These are phyloP conservation scores for Pemphigus obesinymphae DNA, from an alignment of 1,140 invertebrate genomes.

Conservation along the genomic window DNA sequence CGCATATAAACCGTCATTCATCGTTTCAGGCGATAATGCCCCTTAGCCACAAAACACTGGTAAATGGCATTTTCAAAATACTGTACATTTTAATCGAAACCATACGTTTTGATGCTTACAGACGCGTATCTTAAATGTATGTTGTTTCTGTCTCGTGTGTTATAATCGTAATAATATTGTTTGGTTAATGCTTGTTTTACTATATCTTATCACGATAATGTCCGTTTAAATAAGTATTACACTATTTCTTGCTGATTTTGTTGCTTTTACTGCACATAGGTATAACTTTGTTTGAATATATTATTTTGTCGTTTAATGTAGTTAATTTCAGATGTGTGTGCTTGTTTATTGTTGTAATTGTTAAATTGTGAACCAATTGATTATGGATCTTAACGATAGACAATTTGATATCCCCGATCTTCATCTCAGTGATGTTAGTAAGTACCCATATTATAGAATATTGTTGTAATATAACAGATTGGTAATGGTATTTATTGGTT, in stretches of 20 bases:
- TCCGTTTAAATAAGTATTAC: not conserved
- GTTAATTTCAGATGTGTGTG: conserved; percentile 23
- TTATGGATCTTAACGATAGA: conserved; percentile 45
- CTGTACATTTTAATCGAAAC: not conserved
- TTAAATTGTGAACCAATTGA: conserved; percentile 19
- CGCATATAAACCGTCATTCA: not conserved
- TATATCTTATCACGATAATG: not conserved
- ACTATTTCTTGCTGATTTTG: not conserved
- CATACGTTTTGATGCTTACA: too few species aligned
- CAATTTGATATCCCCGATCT: conserved; percentile 51
- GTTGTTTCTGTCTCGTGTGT: not conserved
- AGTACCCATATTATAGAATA: too few species aligned
- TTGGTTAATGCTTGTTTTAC: not conserved
- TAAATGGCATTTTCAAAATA: not conserved
- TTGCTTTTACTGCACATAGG: not conserved
- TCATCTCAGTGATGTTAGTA: conserved; percentile 71
- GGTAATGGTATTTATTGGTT: not conserved
- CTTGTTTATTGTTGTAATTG: conserved; percentile 30
- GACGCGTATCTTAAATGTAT: not conserved
- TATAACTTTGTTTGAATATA: not conserved
- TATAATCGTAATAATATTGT: not conserved
- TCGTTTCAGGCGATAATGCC: not conserved
- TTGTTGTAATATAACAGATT: not conserved
- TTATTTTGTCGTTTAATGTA: not conserved
- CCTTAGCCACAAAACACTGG: not conserved